A percentile compares a stretch with the other conserved stretches of the same genome.
These are phyloP conservation scores for Apodemia hepburni DNA, from an alignment of 2,888 invertebrate genomes.

Conservation along the genomic window DNA sequence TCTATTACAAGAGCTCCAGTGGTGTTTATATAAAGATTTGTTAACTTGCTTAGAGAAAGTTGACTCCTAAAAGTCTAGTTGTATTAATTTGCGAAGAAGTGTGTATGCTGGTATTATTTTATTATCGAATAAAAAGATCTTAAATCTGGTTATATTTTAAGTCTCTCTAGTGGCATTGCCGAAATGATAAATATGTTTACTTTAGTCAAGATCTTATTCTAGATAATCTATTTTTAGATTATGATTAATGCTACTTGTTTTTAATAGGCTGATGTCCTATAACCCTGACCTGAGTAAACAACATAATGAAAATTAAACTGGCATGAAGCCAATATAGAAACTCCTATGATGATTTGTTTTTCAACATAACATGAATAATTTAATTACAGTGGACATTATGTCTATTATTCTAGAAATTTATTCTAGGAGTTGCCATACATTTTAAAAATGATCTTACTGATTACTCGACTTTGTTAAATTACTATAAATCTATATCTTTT, in stretches of 20 bases:
- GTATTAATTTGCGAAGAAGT: too few relatives aligned
- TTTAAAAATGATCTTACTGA: background rate
- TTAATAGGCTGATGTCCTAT: background rate
- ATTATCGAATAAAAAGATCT: too few relatives aligned
- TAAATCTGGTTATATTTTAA: too few relatives aligned
- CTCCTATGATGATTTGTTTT: too few relatives aligned
- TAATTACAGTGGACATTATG: background rate
- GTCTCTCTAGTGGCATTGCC: background rate
- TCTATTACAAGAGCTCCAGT: too few relatives aligned
- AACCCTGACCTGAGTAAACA: background rate
- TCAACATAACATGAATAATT: too few relatives aligned
- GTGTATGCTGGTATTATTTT: too few relatives aligned
- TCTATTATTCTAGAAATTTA: background rate
- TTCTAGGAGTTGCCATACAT: background rate
- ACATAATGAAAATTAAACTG: background rate
- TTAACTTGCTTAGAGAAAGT: too few relatives aligned
- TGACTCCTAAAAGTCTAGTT: too few relatives aligned
- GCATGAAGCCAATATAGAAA: background rate
- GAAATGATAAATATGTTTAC: background rate
- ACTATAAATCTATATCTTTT: too few relatives aligned
- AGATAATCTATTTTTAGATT: constrained; percentile 7
- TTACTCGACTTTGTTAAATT: too few relatives aligned
- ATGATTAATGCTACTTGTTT: constrained; percentile 5
- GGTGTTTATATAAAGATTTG: too few relatives aligned
- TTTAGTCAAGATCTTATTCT: background rate